Evolutionary conservation across 2,888 invertebrate species (phyloP), one percentile per base, ranked within the genome.

Genomic region (Latheticus oryzae): DNA sequence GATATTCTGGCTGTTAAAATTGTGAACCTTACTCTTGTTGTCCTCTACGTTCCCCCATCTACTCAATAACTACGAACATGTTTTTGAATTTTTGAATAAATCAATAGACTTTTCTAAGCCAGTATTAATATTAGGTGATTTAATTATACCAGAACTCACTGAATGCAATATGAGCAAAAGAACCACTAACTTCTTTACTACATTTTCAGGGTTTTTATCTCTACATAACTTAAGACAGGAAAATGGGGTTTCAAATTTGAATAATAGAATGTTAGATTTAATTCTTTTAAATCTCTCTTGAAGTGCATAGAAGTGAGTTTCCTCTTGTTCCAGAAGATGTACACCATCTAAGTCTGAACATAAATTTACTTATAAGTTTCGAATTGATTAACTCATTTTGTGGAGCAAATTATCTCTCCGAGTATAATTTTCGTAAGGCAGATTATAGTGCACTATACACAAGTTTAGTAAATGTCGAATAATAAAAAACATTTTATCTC

Each of bases 371-470:
- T 3, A 5, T 21, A 3, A 21, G 3, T 5, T 21, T 3, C 26
- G n/a, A 21, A 5, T 26, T 7, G 4, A 7, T 26, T 2, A 26
- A 26, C 26, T 7, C 26, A 9, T 26, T 26, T 26, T 7, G 4
- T 8, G 9, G n/a, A 8, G n/a, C 2, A 9, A 26, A 26, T 3
- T 3, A 26, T 26, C 2, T 26, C 2, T 4, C 4, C 9, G 19
- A 19, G 11, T 38, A 38, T 12, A 38, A 38, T 17, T 38, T 38
- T 19, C n/a, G 19, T 3, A 38, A 38, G 13, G 38, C 38, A 4
- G 19, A 38, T 9, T 32, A 4, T 11, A 32, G 9, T 2, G 11
- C 17, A 7, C 7, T 38, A 19, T 38, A 23, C 38, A 5, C 17
- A 21, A 19, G 5, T 3, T 4, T 38, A 2, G 5, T 3, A 9